Evolutionary conservation across 2,888 invertebrate species (phyloP).

Genomic region (Agapostemon virescens): DNA sequence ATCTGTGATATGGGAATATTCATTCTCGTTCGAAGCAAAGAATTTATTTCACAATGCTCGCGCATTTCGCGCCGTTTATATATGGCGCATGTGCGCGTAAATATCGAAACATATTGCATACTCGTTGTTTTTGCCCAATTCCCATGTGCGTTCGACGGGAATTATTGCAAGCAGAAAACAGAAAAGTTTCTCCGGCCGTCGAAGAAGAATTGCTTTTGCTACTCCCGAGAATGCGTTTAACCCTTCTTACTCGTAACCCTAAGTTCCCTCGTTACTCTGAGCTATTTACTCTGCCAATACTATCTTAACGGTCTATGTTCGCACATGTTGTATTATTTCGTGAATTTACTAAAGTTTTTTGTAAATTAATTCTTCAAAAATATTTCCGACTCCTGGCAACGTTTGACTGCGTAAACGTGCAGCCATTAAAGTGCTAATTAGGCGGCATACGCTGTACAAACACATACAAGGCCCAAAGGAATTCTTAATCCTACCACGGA

Average conservation of each 20-base stretch:
- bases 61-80: slow-evolving; percentile 5
- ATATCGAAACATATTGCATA: neutral
- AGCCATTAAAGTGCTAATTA: too few relatives aligned
- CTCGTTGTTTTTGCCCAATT: neutral
- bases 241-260: neutral
- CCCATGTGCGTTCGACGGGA: neutral
- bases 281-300: neutral
- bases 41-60: slow-evolving; percentile 8
- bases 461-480: too few relatives aligned
- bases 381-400: too few relatives aligned
- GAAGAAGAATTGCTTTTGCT: neutral
- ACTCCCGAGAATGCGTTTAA: neutral
- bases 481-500: too few relatives aligned
- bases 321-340: too few relatives aligned
- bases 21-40: neutral
- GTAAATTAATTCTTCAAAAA: too few relatives aligned
- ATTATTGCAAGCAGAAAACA: slow-evolving; percentile 1
- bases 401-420: too few relatives aligned
- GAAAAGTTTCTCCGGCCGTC: neutral
- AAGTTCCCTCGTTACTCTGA: neutral
- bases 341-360: too few relatives aligned
- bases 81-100: neutral
- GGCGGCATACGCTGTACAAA: too few relatives aligned
- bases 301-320: too few relatives aligned
- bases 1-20: neutral